phyloP scores from a whole-genome alignment of 2,888 invertebrate species.

The Scaptodrosophila latifasciaeformis region DNA sequence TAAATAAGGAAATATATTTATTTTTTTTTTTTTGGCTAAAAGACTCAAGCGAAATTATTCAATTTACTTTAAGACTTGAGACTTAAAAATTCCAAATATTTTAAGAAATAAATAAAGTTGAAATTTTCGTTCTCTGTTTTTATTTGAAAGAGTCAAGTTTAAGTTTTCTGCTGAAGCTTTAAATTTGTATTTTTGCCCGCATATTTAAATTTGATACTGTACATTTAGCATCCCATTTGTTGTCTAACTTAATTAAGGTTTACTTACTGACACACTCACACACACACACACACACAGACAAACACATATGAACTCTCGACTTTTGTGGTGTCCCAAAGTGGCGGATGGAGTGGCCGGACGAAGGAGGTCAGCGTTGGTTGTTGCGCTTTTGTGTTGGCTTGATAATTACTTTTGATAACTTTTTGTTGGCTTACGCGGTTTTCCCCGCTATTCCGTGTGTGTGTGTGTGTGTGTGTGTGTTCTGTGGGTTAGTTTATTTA shows the following conservation, averaged over 20 bases:
- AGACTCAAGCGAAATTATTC: too few species aligned
- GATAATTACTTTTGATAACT: constrained; percentile 67
- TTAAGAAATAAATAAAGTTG: too few species aligned
- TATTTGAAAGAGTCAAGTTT: neutral
- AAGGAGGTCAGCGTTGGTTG: constrained; percentile 17
- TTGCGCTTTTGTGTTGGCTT: constrained; percentile 26
- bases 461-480: too few species aligned
- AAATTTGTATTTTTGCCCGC: neutral
- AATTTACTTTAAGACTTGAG: too few species aligned
- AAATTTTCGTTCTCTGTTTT: too few species aligned
- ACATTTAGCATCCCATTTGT: constrained; percentile 44
- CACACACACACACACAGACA: neutral
- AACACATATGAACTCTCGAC: too few species aligned
- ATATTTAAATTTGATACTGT: neutral
- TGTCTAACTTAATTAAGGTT: constrained; percentile 55
- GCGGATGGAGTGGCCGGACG: constrained; percentile 10
- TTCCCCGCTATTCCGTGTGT: constrained; percentile 11
- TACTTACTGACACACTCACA: constrained; percentile 34
- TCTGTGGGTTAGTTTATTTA: neutral
- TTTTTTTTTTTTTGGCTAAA: too few species aligned
- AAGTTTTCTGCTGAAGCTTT: neutral
- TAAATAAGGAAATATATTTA: too few species aligned
- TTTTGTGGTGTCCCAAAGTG: too few species aligned
- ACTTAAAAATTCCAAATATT: too few species aligned
- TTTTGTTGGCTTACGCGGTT: constrained; percentile 39